Base-by-base conservation (phyloP, 2,888 invertebrate genomes). In the Eupithecia subumbrata region DNA sequence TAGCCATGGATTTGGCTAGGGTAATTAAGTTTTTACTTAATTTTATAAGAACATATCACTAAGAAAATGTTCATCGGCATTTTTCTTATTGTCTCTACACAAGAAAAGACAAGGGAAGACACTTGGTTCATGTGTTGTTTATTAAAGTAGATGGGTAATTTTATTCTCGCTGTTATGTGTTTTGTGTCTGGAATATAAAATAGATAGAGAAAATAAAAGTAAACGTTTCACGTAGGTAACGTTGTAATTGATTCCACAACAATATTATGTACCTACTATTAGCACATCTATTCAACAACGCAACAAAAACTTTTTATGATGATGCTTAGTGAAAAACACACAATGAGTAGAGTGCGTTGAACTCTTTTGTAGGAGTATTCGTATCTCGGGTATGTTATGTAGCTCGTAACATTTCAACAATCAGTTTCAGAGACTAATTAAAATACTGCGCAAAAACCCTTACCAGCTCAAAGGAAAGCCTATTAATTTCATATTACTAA, bases 331-430 rank as follows among this genome's bases (percentile, higher is more conserved):
- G 76, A 71, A 71, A 74, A 70, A 56, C n/a, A 78, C 72, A 81
- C 79, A 81, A 80, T 77, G 71, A 74, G n/a, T 45, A 69, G 69
- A 78, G 83, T 80, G 76, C 81, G 79, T 81, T 83, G 84, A 83
- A 83, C 84, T 81, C 77, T 78, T 76, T 69, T 69, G 64, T 76
- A 73, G 69, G 56, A 78, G 70, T 74, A 75, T 68, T 67, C 43
- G 60, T 40, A 34, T 64, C n/a, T 37, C 40, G 64, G 52, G 60
- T 66, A 43, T 18, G 45, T 74, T 40, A 52, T 22, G 70, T 71
- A 69, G 14, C 69, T 69, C 67, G 12, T 56, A 72, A 73, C 45
- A 75, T 76, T 67, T 72, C 18, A 72, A 74, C 72, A 40, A 74
- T 68, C 66, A 25, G 69, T 71, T 70, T 69, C 34, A 37, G 66